Base-by-base conservation (phyloP, 2,797 vertebrate species). In the Carduelis carduelis region DNA sequence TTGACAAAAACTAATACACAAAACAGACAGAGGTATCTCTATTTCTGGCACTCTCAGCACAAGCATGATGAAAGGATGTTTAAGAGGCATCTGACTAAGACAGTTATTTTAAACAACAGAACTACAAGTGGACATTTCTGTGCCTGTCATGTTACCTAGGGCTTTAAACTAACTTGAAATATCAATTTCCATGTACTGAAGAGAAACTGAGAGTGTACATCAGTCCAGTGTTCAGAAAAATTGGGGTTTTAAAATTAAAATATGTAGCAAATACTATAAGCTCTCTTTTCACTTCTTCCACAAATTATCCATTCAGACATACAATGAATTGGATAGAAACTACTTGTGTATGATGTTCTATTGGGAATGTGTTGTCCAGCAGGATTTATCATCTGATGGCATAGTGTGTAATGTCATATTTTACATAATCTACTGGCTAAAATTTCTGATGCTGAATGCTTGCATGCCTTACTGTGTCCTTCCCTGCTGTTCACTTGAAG, bases 141-240 rank as follows among this genome's bases (percentile, higher is more conserved):
- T 60, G 69, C 72, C 65, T 91, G 76, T 76, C 59, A 59, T 84
- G n/a, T 95, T 93, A 80, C 69, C 79, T 72, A 87, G 59, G 91
- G 32, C 81, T 92, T 94, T 96, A 96, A 96, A 84, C 30, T 78
- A 91, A 88, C 69, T 77, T 93, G 86, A 97, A 97, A 93, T 95
- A 95, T 53, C 83, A 90, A 70, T 95, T 96, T 93, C 76, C 63
- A 23, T 37, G 30, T 90, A 56, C 44, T 83, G 37, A 96, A 91
- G 35, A 63, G 52, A 97, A 95, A 68, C 34, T 49, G 60, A 57
- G 55, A 49, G 34, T 69, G 55, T 81, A 71, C 82, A 88, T 80
- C 30, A 96, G 32, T 26, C 47, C 50, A 71, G 72, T 22, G 83
- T 95, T 39, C 55, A 96, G 65, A 95, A 92, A 96, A 95, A 37